Base-by-base conservation (phyloP, 2,113 vertebrate genomes). In the Octodon degus region DNA sequence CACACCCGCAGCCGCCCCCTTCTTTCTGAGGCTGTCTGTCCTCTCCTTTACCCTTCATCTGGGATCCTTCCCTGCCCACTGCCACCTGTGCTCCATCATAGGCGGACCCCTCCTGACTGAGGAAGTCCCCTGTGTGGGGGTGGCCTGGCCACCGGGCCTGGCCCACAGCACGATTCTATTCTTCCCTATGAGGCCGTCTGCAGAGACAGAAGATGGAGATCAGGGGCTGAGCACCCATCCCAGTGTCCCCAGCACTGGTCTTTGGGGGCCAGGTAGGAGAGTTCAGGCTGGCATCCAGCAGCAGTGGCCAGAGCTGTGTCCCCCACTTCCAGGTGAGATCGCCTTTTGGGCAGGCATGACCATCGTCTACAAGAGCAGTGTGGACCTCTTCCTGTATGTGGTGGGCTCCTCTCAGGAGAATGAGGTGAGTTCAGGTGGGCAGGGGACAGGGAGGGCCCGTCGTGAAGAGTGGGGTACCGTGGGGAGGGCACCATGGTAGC, bases 341-440 rank as follows among this genome's bases (percentile, higher is more conserved):
- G 99, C 99, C 0, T 98, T 99, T 97, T 98, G 99, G 0, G 99
- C 99, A 91, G 99, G 99, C 62, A 99, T 99, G 92, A 99, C 99
- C 16, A 99, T 99, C 0, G 99, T 99, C 63, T 99, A 99, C 98
- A 99, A 99, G 98, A 99, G 99, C 98, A 99, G 99, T 97, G 99
- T 99, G 58, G 99, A 99, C 96, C 98, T 99, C 83, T 99, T 99
- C 98, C 99, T 99, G 96, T 99, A 99, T 27, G 99, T 99, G 81
- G 99, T 99, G 84, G 99, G 99, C 98, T 99, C 99, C 65, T 99
- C 99, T 32, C 98, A 99, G 53, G 99, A 99, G 98, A 99, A 99
- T 62, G 99, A 99, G 99, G 99, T 99, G 96, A 97, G 89, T 90
- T 74, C 87, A 68, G 47, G 80, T 80, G 82, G 25, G 25, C 32